phyloP scores from a whole-genome alignment of 2,113 vertebrate species.

The Lethenteron camtschaticum region DNA sequence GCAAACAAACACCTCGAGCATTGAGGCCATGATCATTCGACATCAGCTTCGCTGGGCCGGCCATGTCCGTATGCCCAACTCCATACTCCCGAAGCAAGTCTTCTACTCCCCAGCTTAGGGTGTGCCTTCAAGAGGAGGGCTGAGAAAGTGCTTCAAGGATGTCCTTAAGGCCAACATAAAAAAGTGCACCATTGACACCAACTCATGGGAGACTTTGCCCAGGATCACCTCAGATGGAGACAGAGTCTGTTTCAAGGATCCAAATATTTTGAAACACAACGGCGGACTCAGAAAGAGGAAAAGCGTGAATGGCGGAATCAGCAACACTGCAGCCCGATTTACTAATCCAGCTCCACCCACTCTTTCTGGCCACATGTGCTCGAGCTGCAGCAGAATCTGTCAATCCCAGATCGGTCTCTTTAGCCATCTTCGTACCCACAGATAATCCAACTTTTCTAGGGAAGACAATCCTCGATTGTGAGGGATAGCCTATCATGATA shows the following conservation, averaged over 20 bases:
- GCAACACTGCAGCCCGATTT: too few species aligned
- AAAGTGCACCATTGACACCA: neutral
- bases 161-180: conserved; percentile 5
- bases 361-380: too few species aligned
- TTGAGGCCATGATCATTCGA: conserved; percentile 2
- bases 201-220: neutral
- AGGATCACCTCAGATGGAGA: conserved; percentile 1
- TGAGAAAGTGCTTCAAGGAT: conserved; percentile 1
- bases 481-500: too few species aligned
- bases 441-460: too few species aligned
- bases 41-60: neutral
- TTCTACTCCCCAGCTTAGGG: neutral
- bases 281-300: too few species aligned
- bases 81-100: neutral
- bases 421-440: too few species aligned
- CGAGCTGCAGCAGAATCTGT: too few species aligned
- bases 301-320: too few species aligned
- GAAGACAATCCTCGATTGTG: too few species aligned
- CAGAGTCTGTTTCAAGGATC: neutral
- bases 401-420: too few species aligned
- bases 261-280: too few species aligned
- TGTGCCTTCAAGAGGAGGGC: neutral
- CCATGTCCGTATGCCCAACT: neutral
- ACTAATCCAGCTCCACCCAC: too few species aligned
- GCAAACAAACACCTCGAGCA: conserved; percentile 3